phyloP scores from a whole-genome alignment of 2,113 vertebrate genomes.

The Pituophis catenifer region DNA sequence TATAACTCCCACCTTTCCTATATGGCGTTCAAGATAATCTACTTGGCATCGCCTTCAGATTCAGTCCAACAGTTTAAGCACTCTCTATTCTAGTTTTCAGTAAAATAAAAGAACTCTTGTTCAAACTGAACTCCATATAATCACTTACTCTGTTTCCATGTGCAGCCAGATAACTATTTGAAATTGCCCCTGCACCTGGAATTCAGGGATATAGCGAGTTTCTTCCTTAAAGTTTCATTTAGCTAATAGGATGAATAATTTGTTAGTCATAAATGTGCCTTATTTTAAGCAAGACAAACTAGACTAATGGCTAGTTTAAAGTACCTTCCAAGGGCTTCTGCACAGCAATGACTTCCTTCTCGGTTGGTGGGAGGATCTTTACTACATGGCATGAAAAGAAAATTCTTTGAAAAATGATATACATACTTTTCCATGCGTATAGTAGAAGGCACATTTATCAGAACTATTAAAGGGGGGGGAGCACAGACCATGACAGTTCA shows the following conservation, averaged over 20 bases:
- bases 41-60: not conserved
- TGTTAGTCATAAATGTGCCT: not conserved
- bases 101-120: not conserved
- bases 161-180: not conserved
- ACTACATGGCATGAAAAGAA: not conserved
- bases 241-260: not conserved
- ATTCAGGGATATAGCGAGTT: not conserved
- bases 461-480: constrained; percentile 40
- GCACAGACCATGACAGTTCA: constrained; percentile 10
- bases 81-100: not conserved
- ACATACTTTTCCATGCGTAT: constrained; percentile 1
- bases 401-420: constrained; percentile 17
- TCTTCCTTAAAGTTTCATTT: not conserved
- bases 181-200: not conserved
- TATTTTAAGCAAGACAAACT: not conserved
- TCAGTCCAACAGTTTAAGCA: not conserved
- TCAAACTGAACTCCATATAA: not conserved
- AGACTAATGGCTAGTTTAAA: not conserved
- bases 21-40: not conserved
- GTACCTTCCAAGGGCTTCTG: not conserved
- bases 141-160: not conserved
- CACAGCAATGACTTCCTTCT: not conserved
- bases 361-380: constrained; percentile 13
- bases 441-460: constrained; percentile 46
- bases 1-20: not conserved